Conservation (phyloP, 2,113 vertebrate species). For the Petroica traversi region DNA sequence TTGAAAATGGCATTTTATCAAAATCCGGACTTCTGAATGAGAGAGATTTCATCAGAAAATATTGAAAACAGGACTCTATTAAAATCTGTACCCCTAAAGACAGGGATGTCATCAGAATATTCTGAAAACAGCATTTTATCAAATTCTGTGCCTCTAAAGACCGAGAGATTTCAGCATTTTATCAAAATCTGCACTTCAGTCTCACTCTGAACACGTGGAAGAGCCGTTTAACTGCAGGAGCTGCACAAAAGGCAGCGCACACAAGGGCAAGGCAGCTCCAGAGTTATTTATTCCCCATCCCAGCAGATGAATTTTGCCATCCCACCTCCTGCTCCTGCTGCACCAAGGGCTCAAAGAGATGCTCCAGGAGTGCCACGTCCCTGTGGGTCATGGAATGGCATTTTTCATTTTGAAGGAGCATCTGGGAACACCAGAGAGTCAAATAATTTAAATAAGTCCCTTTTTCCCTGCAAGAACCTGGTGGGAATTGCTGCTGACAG, state of each 20-base stretch:
- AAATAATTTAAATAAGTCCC: not conserved
- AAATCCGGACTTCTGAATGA: too few species aligned
- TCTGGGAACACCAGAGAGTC: not conserved
- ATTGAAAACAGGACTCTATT: not conserved
- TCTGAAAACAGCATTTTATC: not conserved
- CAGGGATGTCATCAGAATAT: not conserved
- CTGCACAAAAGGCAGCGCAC: not conserved
- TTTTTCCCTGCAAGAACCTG: not conserved
- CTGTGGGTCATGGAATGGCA: not conserved
- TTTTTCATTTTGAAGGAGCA: not conserved
- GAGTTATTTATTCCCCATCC: accelerated
- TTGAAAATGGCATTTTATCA: too few species aligned
- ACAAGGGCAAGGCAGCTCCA: accelerated
- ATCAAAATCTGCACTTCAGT: not conserved
- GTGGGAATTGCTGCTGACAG: constrained; percentile 19
- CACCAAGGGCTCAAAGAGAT: not conserved
- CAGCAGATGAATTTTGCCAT: too few species aligned
- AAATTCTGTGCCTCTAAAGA: not conserved
- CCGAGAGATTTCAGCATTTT: not conserved
- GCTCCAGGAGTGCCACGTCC: not conserved
- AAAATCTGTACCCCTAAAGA: not conserved
- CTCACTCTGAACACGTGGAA: not conserved
- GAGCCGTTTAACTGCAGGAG: not conserved
- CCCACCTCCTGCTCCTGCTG: not conserved
- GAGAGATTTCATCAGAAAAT: accelerated